These are phyloP conservation scores for Eupithecia abbreviata DNA, from an alignment of 2,888 invertebrate genomes.

Conservation along the genomic window DNA sequence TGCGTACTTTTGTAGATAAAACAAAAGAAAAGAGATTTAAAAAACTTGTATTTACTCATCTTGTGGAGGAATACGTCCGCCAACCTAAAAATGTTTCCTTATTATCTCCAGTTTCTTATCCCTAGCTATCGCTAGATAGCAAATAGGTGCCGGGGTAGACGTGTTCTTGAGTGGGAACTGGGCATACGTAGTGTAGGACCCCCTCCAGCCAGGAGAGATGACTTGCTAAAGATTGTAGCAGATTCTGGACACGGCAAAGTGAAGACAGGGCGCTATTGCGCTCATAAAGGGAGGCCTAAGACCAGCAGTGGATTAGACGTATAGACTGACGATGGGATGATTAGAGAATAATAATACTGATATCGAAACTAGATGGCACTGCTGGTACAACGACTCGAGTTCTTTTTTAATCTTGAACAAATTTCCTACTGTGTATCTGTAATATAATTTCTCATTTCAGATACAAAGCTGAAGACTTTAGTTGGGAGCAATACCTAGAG, in stretches of 20 bases:
- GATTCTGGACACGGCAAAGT: background rate
- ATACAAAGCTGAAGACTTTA: constrained; percentile 62
- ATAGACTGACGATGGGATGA: background rate
- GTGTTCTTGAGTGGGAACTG: background rate
- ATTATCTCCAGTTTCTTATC: background rate
- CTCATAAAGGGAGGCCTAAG: background rate
- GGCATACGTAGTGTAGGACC: background rate
- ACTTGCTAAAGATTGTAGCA: background rate
- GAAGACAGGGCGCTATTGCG: background rate
- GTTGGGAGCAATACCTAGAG: constrained; percentile 67
- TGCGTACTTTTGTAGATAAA: background rate
- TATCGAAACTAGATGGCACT: background rate
- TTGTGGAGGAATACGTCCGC: background rate
- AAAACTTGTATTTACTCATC: background rate
- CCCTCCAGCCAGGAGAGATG: background rate
- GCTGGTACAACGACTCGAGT: too few species aligned
- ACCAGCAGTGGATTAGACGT: background rate
- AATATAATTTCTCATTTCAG: constrained; percentile 46
- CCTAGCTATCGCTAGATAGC: too few species aligned
- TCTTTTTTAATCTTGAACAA: background rate
- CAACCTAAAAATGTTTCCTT: background rate
- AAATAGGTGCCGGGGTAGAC: background rate
- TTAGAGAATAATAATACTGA: background rate
- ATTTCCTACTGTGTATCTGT: background rate
- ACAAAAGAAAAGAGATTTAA: background rate